phyloP scores from a whole-genome alignment of 2,888 invertebrate species.

The Trilocha varians region DNA sequence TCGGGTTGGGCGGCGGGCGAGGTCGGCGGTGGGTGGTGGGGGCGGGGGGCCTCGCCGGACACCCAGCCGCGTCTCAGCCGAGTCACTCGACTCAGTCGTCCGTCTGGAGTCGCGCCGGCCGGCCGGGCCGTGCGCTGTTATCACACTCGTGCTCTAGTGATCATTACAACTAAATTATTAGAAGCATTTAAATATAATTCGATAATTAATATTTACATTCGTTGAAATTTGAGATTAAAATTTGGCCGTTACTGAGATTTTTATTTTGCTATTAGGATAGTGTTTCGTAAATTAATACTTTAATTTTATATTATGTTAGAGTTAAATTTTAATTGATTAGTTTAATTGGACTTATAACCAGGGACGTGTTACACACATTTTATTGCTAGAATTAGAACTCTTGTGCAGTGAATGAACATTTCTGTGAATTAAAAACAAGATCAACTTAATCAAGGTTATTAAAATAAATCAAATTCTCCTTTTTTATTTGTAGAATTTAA shows the following conservation, averaged over 20 bases:
- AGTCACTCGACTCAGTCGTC: conserved; percentile 71
- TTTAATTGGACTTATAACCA: conserved; percentile 33
- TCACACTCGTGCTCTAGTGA: conserved; percentile 73
- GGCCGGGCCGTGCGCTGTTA: conserved; percentile 68
- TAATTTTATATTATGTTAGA: no score
- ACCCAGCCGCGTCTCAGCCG: conserved; percentile 43
- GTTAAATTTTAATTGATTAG: conserved; percentile 48
- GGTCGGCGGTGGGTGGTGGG: conserved; percentile 20
- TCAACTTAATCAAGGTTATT: conserved; percentile 3
- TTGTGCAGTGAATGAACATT: not conserved
- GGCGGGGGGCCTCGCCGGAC: conserved; percentile 28
- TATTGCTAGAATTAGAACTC: not conserved
- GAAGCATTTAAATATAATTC: no score
- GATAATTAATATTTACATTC: conserved; percentile 71
- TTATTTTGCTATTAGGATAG: conserved; percentile 63
- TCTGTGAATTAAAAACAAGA: not conserved
- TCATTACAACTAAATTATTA: no score
- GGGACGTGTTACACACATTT: no score
- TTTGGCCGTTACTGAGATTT: conserved; percentile 67
- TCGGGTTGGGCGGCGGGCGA: conserved; percentile 43
- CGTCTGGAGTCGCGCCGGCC: conserved; percentile 73
- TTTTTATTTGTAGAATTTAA: no score
- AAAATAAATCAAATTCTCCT: conserved; percentile 26
- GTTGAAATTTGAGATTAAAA: conserved; percentile 59
- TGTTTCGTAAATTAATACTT: no score